These are phyloP conservation scores for Anarrhichthys ocellatus DNA, from an alignment of 2,113 vertebrate species.

Conservation along the genomic window DNA sequence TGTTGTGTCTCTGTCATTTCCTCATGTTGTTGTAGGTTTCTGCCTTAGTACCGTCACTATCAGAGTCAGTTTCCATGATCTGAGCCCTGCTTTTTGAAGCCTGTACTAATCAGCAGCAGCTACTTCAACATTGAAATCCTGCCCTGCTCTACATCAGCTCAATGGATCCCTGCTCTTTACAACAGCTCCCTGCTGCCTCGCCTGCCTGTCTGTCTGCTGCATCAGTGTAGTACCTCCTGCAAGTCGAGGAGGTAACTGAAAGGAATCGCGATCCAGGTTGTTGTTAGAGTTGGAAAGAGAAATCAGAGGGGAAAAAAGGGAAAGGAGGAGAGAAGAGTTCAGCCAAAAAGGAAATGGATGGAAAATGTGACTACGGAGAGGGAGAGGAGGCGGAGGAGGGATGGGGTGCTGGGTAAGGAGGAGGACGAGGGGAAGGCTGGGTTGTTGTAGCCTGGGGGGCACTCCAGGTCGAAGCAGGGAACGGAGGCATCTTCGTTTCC, in stretches of 20 bases:
- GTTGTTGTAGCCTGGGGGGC: constrained; percentile 76
- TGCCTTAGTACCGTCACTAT: constrained; percentile 14
- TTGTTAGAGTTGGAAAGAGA: constrained; percentile 60
- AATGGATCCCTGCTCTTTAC: constrained; percentile 38
- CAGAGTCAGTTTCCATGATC: constrained; percentile 5
- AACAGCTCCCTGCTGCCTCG: constrained; percentile 48
- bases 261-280: constrained; percentile 70
- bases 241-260: constrained; percentile 57
- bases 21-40: constrained; percentile 15
- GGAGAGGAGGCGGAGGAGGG: constrained; percentile 65
- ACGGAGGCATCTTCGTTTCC: constrained; percentile 87
- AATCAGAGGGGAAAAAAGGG: constrained; percentile 47
- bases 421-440: constrained; percentile 67
- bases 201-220: constrained; percentile 57
- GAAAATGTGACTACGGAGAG: constrained; percentile 62
- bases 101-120: constrained; percentile 27
- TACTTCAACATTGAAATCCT: constrained; percentile 25
- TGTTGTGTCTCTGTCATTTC: constrained; percentile 1
- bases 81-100: constrained; percentile 14
- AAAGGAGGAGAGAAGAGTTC: constrained; percentile 52
- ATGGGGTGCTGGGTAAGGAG: constrained; percentile 46
- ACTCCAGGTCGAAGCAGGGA: constrained; percentile 83
- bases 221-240: constrained; percentile 52
- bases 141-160: constrained; percentile 45
- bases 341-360: constrained; percentile 83